Evolutionary conservation across 2,888 invertebrate genomes (phyloP).

Genomic region (Osmoderma eremita): DNA sequence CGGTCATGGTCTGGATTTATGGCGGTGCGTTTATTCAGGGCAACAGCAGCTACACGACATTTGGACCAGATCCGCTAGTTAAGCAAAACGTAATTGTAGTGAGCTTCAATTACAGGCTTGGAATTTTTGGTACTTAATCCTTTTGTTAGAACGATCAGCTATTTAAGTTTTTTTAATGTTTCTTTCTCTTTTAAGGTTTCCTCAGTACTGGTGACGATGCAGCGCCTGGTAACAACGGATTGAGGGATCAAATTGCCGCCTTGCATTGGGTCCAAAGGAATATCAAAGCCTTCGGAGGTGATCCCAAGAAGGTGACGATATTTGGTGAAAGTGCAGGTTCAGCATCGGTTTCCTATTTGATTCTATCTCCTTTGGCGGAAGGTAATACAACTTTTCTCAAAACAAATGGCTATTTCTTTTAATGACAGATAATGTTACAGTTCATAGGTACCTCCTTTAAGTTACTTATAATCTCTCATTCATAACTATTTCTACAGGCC

Average conservation of each 20-base stretch:
- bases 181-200: constrained; percentile 7
- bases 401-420: too few relatives aligned
- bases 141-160: not conserved
- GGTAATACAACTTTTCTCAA: too few relatives aligned
- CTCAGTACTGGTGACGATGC: constrained; percentile 9
- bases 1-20: constrained; percentile 57
- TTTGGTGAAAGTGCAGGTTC: constrained; percentile 23
- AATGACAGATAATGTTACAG: too few relatives aligned
- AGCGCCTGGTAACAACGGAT: constrained; percentile 12
- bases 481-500: constrained; percentile 20
- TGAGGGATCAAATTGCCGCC: constrained; percentile 15
- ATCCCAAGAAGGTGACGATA: constrained; percentile 7
- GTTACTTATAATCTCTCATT: too few relatives aligned
- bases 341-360: not conserved
- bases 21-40: constrained; percentile 54
- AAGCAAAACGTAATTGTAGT: constrained; percentile 54
- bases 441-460: too few relatives aligned
- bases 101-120: constrained; percentile 55
- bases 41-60: constrained; percentile 48
- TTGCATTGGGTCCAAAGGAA: constrained; percentile 13
- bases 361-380: constrained; percentile 26
- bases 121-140: constrained; percentile 52
- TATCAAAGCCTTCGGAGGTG: constrained; percentile 1
- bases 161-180: not conserved
- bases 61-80: constrained; percentile 54